Conservation (phyloP, 1,140 invertebrate genomes). For the Pseudomyrmex dendroicus region DNA sequence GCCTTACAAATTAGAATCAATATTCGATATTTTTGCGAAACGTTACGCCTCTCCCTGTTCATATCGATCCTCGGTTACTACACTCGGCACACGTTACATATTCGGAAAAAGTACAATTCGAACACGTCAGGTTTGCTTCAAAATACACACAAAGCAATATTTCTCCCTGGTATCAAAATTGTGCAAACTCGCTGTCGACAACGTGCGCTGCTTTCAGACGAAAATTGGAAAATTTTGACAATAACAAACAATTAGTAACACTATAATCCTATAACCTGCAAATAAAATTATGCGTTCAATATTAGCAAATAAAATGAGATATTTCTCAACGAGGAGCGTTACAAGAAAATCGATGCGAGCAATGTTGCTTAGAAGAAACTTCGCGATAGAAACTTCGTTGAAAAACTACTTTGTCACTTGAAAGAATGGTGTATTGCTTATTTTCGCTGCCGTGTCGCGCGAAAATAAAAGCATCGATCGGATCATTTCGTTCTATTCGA, state of each 20-base stretch:
- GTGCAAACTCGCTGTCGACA: neutral
- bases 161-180: neutral
- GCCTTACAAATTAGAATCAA: slow-evolving; percentile 56
- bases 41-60: neutral
- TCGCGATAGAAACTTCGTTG: neutral
- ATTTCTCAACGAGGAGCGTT: neutral
- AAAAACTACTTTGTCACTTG: slow-evolving; percentile 21
- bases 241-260: neutral
- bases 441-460: neutral
- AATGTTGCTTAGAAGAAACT: neutral
- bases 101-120: neutral
- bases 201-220: neutral
- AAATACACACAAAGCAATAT: neutral
- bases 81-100: neutral
- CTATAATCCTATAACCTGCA: too few relatives aligned
- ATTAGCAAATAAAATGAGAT: neutral
- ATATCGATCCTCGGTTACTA: slow-evolving; percentile 17
- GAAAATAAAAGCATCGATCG: slow-evolving; percentile 28
- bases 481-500: neutral
- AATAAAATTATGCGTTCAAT: neutral
- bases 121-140: neutral
- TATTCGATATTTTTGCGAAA: slow-evolving; percentile 54
- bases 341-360: neutral
- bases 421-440: neutral
- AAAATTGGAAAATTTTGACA: neutral